These are phyloP conservation scores for Cyprinodon diabolis DNA, from an alignment of 2,797 vertebrate genomes.

Conservation along the genomic window DNA sequence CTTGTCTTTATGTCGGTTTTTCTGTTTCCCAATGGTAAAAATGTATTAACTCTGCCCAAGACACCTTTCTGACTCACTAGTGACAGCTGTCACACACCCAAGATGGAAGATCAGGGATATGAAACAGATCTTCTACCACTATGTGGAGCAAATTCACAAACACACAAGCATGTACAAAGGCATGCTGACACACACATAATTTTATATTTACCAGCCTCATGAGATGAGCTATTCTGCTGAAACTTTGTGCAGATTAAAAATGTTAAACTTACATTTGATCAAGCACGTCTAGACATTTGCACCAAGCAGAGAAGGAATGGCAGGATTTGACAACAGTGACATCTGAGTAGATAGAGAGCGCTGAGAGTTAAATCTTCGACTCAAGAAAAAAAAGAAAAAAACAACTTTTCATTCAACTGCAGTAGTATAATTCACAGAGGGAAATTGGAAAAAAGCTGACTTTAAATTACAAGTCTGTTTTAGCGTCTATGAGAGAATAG, in stretches of 20 bases:
- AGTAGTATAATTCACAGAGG: slow-evolving; percentile 61
- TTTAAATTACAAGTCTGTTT: slow-evolving; percentile 58
- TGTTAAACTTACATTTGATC: slow-evolving; percentile 78
- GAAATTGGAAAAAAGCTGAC: slow-evolving; percentile 47
- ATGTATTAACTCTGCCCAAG: slow-evolving; percentile 69
- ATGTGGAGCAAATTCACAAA: slow-evolving; percentile 3
- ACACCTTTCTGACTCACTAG: slow-evolving; percentile 72
- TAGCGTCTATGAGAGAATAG: slow-evolving; percentile 39
- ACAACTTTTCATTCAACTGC: slow-evolving; percentile 59
- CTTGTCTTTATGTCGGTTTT: slow-evolving; percentile 32
- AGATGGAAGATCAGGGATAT: slow-evolving; percentile 56
- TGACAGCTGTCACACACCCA: slow-evolving; percentile 78
- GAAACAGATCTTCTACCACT: slow-evolving; percentile 49
- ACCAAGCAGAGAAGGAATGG: slow-evolving; percentile 61
- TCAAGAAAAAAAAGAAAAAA: slow-evolving; percentile 38
- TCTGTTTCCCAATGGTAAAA: slow-evolving; percentile 64
- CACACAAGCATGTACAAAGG: neutral
- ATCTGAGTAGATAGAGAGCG: slow-evolving; percentile 65
- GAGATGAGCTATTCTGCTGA: slow-evolving; percentile 74
- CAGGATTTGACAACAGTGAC: slow-evolving; percentile 75
- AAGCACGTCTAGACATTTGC: slow-evolving; percentile 63
- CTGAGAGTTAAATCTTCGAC: slow-evolving; percentile 73
- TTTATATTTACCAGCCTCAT: slow-evolving; percentile 67
- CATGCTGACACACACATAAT: slow-evolving; percentile 10
- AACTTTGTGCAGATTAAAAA: slow-evolving; percentile 77